phyloP scores from a whole-genome alignment of 2,888 invertebrate species.

The Iselma pallidipennis region DNA sequence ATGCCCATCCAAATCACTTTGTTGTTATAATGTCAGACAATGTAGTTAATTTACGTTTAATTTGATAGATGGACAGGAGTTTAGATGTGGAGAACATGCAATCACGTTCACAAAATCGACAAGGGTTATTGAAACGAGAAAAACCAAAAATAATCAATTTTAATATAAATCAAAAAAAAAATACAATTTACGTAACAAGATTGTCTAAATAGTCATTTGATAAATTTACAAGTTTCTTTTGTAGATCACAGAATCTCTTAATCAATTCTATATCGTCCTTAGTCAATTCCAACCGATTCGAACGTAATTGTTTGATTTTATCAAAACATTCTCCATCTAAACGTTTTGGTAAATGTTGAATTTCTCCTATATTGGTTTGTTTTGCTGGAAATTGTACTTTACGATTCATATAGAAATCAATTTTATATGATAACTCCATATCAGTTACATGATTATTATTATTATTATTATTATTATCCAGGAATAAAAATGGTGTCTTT shows the following conservation, averaged over 20 bases:
- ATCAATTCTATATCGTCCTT: not conserved
- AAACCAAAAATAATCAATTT: too few relatives aligned
- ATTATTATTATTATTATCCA: not conserved
- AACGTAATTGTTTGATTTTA: constrained; percentile 8
- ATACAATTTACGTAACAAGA: not conserved
- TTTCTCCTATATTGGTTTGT: not conserved
- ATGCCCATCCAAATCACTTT: too few relatives aligned
- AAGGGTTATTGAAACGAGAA: too few relatives aligned
- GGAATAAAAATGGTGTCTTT: constrained; percentile 6
- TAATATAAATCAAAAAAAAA: too few relatives aligned
- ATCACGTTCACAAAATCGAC: not conserved
- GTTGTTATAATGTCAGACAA: constrained; percentile 39
- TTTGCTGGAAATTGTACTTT: constrained; percentile 6
- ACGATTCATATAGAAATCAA: constrained; percentile 13
- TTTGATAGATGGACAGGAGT: constrained; percentile 17
- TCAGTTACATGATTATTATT: not conserved
- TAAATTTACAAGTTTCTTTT: not conserved
- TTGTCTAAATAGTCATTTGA: not conserved
- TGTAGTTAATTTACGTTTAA: constrained; percentile 25
- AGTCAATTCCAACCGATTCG: not conserved
- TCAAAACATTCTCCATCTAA: constrained; percentile 13
- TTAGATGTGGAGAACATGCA: constrained; percentile 7
- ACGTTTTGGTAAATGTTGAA: not conserved
- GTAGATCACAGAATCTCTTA: not conserved
- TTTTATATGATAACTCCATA: not conserved